Conservation (phyloP, 2,113 vertebrate species). For the Formicarius rufipectus region DNA sequence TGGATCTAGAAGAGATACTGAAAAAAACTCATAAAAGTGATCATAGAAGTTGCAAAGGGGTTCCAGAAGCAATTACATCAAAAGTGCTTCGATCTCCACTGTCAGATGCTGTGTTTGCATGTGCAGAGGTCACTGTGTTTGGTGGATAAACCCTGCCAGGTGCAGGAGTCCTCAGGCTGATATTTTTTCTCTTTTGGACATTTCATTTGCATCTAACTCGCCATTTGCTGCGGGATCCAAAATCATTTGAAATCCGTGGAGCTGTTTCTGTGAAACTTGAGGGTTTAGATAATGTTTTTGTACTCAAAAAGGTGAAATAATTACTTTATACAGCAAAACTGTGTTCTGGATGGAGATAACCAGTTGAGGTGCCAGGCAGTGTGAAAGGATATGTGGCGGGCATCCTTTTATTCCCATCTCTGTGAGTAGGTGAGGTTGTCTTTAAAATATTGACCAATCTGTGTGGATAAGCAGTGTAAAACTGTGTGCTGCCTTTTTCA, state of each 20-base stretch:
- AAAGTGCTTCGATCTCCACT: neutral
- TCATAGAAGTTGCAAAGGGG: neutral
- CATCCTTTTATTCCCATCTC: neutral
- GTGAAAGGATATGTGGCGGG: neutral
- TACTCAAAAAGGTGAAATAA: neutral
- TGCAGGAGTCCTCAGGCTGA: neutral
- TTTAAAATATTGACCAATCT: neutral
- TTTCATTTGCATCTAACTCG: neutral
- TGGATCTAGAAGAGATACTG: neutral
- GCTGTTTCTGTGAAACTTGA: neutral
- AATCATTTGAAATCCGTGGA: neutral
- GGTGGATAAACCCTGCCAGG: neutral
- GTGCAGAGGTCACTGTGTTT: neutral
- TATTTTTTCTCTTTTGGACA: neutral
- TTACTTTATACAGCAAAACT: neutral
- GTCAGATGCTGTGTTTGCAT: accelerated
- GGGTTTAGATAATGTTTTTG: neutral
- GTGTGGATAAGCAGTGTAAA: neutral
- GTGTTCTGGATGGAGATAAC: neutral
- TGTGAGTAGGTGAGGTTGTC: neutral
- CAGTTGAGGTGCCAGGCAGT: neutral
- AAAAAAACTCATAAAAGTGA: neutral
- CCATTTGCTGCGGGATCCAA: accelerated
- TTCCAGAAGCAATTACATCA: neutral
- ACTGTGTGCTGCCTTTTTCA: accelerated